Evolutionary conservation across 1,140 invertebrate genomes (phyloP).

Genomic region (Cydia fagiglandana): DNA sequence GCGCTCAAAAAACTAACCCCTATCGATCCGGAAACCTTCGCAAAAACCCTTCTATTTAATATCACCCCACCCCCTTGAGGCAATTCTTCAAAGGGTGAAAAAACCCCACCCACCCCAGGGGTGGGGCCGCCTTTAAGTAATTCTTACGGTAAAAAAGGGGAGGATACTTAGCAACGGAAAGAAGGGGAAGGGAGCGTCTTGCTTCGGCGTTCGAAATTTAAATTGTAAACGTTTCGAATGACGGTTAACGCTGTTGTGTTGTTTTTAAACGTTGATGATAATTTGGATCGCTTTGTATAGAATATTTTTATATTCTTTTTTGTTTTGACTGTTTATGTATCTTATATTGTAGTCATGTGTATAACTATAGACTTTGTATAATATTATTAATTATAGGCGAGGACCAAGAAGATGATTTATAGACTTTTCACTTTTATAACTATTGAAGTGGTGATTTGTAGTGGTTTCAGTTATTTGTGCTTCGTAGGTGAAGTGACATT

Average conservation of each 20-base stretch:
- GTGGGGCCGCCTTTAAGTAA: conserved; percentile 69
- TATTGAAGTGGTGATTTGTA: too few relatives aligned
- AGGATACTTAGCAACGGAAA: conserved; percentile 73
- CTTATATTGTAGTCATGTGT: background rate
- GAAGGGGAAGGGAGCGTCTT: conserved; percentile 56
- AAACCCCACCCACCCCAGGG: conserved; percentile 57
- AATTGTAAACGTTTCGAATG: conserved; percentile 18
- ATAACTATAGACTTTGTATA: background rate
- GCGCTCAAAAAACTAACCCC: conserved; percentile 53
- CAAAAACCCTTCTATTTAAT: conserved; percentile 44
- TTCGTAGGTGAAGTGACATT: too few relatives aligned
- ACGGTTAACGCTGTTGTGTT: conserved; percentile 33
- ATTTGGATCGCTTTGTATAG: background rate
- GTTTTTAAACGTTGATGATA: background rate
- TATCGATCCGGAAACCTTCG: conserved; percentile 35
- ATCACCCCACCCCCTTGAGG: conserved; percentile 60
- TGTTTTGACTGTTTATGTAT: background rate
- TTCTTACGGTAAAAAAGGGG: conserved; percentile 78
- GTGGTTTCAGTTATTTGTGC: too few relatives aligned
- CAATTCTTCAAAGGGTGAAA: conserved; percentile 78
- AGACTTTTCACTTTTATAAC: too few relatives aligned
- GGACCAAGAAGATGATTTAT: too few relatives aligned
- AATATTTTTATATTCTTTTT: background rate
- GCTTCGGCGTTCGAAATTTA: conserved; percentile 30
- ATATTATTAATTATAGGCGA: too few relatives aligned